These are phyloP conservation scores for Thinocorus orbignyianus DNA, from an alignment of 2,113 vertebrate species.

Conservation along the genomic window DNA sequence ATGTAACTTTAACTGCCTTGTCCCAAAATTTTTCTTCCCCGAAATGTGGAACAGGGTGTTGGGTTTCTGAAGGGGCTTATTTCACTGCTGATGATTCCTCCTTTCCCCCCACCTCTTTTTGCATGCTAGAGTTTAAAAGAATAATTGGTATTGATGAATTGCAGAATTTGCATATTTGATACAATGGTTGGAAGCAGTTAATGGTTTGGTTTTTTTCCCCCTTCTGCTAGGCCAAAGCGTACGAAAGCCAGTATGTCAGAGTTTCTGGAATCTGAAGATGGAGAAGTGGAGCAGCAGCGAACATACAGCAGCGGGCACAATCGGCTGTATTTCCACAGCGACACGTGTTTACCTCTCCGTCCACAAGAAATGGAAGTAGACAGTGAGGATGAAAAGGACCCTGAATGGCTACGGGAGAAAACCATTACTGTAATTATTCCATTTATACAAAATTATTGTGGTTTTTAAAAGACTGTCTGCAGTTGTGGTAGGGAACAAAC, in stretches of 20 bases:
- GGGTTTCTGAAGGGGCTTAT: not conserved
- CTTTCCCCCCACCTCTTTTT: fast-evolving
- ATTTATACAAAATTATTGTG: not conserved
- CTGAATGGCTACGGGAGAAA: slow-evolving; percentile 96
- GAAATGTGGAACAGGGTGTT: not conserved
- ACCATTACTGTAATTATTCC: slow-evolving; percentile 88
- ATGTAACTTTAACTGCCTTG: not conserved
- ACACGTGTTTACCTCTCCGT: slow-evolving; percentile 94
- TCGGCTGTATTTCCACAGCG: slow-evolving; percentile 97
- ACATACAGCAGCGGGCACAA: slow-evolving; percentile 98
- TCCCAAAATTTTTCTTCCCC: not conserved
- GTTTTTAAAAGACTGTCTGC: not conserved
- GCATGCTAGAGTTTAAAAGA: not conserved
- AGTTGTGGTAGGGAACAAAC: not conserved
- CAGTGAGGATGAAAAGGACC: slow-evolving; percentile 96
- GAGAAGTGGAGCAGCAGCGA: slow-evolving; percentile 94
- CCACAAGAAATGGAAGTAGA: slow-evolving; percentile 98
- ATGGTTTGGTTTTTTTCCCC: not conserved
- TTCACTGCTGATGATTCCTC: not conserved
- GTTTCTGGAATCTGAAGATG: slow-evolving; percentile 96
- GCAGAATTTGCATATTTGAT: not conserved
- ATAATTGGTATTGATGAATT: not conserved
- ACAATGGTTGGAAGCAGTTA: not conserved
- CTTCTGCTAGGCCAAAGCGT: slow-evolving; percentile 87
- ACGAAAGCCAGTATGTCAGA: slow-evolving; percentile 96